Base-by-base conservation (phyloP, 2,797 vertebrate species). In the Lacerta agilis region DNA sequence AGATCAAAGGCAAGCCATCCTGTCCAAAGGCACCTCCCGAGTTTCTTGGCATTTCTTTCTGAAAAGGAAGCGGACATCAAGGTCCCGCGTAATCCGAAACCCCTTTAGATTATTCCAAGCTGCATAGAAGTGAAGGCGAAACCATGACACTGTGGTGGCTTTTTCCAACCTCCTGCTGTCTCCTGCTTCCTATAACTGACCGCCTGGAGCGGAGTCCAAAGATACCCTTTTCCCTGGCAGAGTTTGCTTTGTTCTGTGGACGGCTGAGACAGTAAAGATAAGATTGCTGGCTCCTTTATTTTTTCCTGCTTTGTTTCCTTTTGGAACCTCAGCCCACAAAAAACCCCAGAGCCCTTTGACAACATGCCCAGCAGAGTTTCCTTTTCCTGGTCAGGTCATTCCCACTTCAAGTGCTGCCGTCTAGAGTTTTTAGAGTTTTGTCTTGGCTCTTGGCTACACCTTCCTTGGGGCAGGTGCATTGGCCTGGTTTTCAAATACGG, bases 221-320 rank as follows among this genome's bases (percentile, higher is more conserved):
- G 36, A 8, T 33, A 10, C 55, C n/a, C 8, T 18, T 81, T 27
- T 55, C 61, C n/a, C 17, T 66, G 25, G n/a, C 36, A 3, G 25
- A 9, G 23, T 49, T 83, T 29, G 85, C 92, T 93, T 94, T 94
- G 94, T 95, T 91, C 36, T 33, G 36, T 80, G 3, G 2, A 9
- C 83, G 38, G 23, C 91, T 83, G 88, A 0, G 0, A 79, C 75
- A 1, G 0, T 87, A 38, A 55, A 55, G 92, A 90, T 87, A 9
- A 94, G 88, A 82, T 6, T 1, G 23, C 41, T 0, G 2, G 79
- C 84, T 38, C 86, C 27, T 1, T 64, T 96, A 95, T 96, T 95
- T 97, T 96, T 97, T 97, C 97, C 96, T 95, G 96, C 96, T 86
- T 91, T 88, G 93, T 90, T 88, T 0, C 69, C 94, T 95, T 85